Evolutionary conservation across 1,140 invertebrate species (phyloP), one percentile per base, ranked within the genome.

Genomic region (Centruroides sculpturatus): DNA sequence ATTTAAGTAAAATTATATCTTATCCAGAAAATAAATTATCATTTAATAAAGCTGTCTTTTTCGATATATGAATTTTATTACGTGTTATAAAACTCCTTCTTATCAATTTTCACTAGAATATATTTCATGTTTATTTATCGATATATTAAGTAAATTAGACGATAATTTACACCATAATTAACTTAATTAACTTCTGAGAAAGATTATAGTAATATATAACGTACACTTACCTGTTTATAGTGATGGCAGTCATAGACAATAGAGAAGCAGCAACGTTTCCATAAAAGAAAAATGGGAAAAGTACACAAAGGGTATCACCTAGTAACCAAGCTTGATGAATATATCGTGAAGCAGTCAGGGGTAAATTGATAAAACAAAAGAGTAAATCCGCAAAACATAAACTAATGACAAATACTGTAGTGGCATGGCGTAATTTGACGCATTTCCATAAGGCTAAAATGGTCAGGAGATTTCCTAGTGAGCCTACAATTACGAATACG

Each of bases 231-330:
- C 89, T 84, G 75, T 91, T 92, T 56, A 91, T 76, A 34, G 89
- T 90, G 66, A 92, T 91, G 59, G 86, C 86, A 47, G 90, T 87
- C 85, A 92, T 91, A 67, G 86, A 89, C 52, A 91, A 78, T 41
- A 92, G 74, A 1, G 87, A 90, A n/a, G 87, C 85, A 4, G 85
- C 87, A 11, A 91, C 87, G 70, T 92, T 92, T 60, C 87, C 87
- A 71, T 92, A 92, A 73, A 91, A 91, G 66, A 92, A 83, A 62
- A 91, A 83, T 0, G 88, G 87, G 73, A 91, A 92, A 69, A 91
- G 77, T 71, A 82, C 81, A 71, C 88, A 92, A 12, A 90, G 77
- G 3, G 78, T 78, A 3, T 83, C 81, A 1, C 88, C 87, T 9
- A 90, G 76, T 50, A 84, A 78, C 89, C 89, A 92, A 59, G 81